Base-by-base conservation (phyloP, 2,113 vertebrate genomes). In the Empidonax alnorum region DNA sequence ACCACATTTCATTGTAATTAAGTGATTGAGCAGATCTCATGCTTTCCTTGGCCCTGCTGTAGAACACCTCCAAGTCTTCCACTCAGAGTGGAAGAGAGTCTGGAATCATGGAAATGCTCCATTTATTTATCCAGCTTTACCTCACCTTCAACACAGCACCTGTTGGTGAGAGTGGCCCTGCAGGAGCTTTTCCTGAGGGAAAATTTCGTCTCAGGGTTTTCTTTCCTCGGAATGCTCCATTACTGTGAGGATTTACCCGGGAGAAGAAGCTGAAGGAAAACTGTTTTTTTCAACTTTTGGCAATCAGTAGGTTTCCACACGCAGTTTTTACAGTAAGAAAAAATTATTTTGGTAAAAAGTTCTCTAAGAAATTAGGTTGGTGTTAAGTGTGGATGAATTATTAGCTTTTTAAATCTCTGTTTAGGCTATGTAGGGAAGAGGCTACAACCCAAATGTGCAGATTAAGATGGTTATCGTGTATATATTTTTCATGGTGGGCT, bases 351-450 rank as follows among this genome's bases (percentile, higher is more conserved):
- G 41, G 37, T 68, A 33, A 72, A 84, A 85, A 56, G 31, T 25
- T 17, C 18, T 68, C 12, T 6, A 23, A 16, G 42, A 87, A 89
- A 84, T 74, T 14, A 56, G 61, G 41, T 27, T 80, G 31, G 3
- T 83, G 28, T 42, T 89, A 79, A 83, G 65, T 23, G 10, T 17
- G 5, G 41, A 9, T 80, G n/a, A 55, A 61, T 69, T 52, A 22
- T 46, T 41, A 2, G 53, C 0, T 19, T 42, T 7, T 58, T 21
- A 28, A 31, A 9, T 9, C 11, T 23, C 7, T 27, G 1, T 89
- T 84, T 52, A 49, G 1, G 1, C 19, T 35, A 3, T 0, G 0
- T 33, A 47, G 59, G 47, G 53, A 62, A 49, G 28, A 59, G 59
- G 25, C 23, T 56, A 20, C 14, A 7, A 14, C n/a, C 22, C 10